Evolutionary conservation across 2,113 vertebrate genomes (phyloP), one percentile per base, ranked within the genome.

Genomic region (Pseudopodoces humilis): DNA sequence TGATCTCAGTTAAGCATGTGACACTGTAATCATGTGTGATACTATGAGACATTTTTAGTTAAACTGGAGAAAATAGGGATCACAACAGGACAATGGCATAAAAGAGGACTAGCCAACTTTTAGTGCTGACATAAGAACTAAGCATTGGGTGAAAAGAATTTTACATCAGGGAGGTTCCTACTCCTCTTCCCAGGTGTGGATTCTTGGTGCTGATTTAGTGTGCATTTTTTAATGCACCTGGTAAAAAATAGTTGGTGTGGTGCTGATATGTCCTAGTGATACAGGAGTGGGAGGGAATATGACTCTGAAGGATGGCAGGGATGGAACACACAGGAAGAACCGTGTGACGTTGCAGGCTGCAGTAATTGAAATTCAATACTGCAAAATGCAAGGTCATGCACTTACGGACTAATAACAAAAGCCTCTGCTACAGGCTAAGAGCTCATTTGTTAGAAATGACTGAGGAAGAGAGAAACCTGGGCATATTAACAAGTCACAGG

Each of bases 341-440:
- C 6, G 22, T 0, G 2, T 93, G 92, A 96, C 4, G 47, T 86
- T 46, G 24, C 35, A 86, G 76, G 30, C 88, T 90, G 49, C 21
- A 93, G 86, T 95, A 94, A 97, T 60, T 90, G 94, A 96, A 97
- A 96, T 92, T 95, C 95, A 92, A 93, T 93, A 92, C 76, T 78
- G 20, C 68, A 90, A 90, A 97, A 96, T 90, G 92, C 92, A 93
- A 92, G 92, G 92, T 95, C 92, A 75, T 92, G 92, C 71, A 83
- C 91, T 94, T 90, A 81, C 0, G 0, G 82, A 72, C 71, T 94
- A 83, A 90, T 78, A 95, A 94, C 68, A 63, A 95, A 96, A 95
- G 80, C 56, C 39, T 88, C 76, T 86, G 64, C 72, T 88, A 67
- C 64, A 78, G 47, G 30, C 91, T 75, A 78, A 86, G 88, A 80